These are phyloP conservation scores for Pammene fasciana DNA, from an alignment of 2,888 invertebrate genomes.

Conservation along the genomic window DNA sequence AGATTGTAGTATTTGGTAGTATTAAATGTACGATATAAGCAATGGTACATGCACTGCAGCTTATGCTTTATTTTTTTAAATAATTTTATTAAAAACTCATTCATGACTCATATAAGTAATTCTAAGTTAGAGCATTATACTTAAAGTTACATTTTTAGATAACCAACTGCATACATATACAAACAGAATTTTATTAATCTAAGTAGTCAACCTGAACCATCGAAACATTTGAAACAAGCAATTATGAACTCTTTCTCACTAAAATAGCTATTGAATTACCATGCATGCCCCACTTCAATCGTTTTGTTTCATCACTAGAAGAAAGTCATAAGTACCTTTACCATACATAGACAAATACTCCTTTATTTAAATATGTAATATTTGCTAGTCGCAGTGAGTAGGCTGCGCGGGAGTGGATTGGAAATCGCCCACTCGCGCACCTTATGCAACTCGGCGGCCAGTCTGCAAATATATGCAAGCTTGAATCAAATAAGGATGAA, in stretches of 20 bases:
- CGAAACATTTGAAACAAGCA: not conserved
- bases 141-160: too few relatives aligned
- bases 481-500: not conserved
- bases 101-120: too few relatives aligned
- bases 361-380: not conserved
- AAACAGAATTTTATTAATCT: not conserved
- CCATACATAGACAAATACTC: not conserved
- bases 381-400: slow-evolving; percentile 15
- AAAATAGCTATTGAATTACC: not conserved
- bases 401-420: slow-evolving; percentile 30
- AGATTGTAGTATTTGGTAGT: too few relatives aligned
- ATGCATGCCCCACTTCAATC: too few relatives aligned
- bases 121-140: too few relatives aligned
- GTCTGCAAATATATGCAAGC: slow-evolving; percentile 27
- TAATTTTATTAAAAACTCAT: too few relatives aligned
- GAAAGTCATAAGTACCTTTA: too few relatives aligned
- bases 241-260: not conserved
- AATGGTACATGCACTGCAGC: too few relatives aligned
- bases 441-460: slow-evolving; percentile 36
- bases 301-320: too few relatives aligned
- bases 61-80: too few relatives aligned
- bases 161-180: too few relatives aligned
- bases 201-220: not conserved
- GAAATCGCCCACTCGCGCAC: slow-evolving; percentile 34
- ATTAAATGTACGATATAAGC: too few relatives aligned